Evolutionary conservation across 2,888 invertebrate genomes (phyloP), one percentile per base, ranked within the genome.

Genomic region (Fragum whitleyi): DNA sequence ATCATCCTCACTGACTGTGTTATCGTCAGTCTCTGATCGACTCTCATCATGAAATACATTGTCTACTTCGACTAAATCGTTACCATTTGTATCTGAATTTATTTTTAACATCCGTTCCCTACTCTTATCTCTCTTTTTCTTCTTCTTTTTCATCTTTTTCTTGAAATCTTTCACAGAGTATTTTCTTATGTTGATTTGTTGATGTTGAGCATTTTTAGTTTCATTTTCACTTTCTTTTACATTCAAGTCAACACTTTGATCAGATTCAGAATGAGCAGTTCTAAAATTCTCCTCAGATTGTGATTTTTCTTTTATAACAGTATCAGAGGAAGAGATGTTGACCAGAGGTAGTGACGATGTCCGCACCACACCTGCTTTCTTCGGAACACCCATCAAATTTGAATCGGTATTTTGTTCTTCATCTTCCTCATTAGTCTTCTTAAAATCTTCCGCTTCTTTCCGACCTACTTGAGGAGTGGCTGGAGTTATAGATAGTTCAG

Each of bases 161-260:
- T 86, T 86, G 23, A 88, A 78, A 57, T 80, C 77, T 61, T 85
- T 82, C 19, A 88, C 62, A 23, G 87, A 85, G 61, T 86, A 74
- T 83, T 77, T 87, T 53, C 26, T 65, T 21, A 26, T 14, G 21
- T 26, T 57, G 21, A 42, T 42, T 42, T 39, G 65, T 59, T 57
- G 28, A 80, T 36, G 32, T 70, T 74, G 32, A 79, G 83, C 21
- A 36, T 74, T 51, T 28, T 78, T 79, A 9, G 47, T 28, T 26
- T 79, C 77, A n/a, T 51, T 16, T 16, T 77, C 78, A 36, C 71
- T 62, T 36, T 85, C 81, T n/a, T 77, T 65, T 3, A 53, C 29
- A 68, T 77, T 76, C 29, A 11, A 16, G 23, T 19, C 55, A 26
- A n/a, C 68, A 67, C 61, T 68, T 9, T 73, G 77, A 57, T 76